phyloP scores from a whole-genome alignment of 2,888 invertebrate genomes.

The Ypsolopha sequella region DNA sequence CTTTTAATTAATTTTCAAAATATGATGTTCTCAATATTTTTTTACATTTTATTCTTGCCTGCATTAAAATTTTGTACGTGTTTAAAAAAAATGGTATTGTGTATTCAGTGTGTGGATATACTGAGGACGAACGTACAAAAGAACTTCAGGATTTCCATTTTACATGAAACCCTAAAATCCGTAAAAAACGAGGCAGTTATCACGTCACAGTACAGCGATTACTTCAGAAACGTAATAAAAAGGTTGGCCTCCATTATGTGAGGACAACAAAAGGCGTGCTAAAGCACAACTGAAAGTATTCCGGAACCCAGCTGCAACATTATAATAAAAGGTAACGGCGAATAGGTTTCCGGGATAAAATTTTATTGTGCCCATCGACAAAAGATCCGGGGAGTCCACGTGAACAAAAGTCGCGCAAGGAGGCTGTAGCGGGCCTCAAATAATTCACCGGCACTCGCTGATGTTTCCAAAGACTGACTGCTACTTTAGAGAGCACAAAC shows the following conservation, averaged over 20 bases:
- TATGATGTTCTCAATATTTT: too few relatives aligned
- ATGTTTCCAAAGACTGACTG: too few relatives aligned
- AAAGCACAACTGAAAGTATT: slow-evolving; percentile 41
- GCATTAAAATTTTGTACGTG: too few relatives aligned
- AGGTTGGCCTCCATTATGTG: slow-evolving; percentile 54
- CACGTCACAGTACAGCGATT: slow-evolving; percentile 14
- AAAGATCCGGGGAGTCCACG: slow-evolving; percentile 26
- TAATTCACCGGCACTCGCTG: slow-evolving; percentile 11
- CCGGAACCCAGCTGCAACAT: slow-evolving; percentile 59
- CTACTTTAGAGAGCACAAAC: too few relatives aligned
- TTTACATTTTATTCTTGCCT: too few relatives aligned
- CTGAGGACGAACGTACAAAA: too few relatives aligned
- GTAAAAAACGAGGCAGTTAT: neutral
- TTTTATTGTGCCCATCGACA: slow-evolving; percentile 63
- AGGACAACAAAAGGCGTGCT: slow-evolving; percentile 36
- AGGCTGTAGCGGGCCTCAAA: slow-evolving; percentile 8
- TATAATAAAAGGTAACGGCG: slow-evolving; percentile 67
- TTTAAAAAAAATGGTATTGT: too few relatives aligned
- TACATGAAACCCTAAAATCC: too few relatives aligned
- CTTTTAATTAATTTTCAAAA: too few relatives aligned
- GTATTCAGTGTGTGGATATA: neutral
- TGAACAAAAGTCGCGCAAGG: slow-evolving; percentile 19
- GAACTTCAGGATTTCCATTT: too few relatives aligned
- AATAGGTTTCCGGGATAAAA: slow-evolving; percentile 64
- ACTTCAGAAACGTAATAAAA: slow-evolving; percentile 54